phyloP scores from a whole-genome alignment of 1,140 invertebrate genomes.

The Tachypleus tridentatus region DNA sequence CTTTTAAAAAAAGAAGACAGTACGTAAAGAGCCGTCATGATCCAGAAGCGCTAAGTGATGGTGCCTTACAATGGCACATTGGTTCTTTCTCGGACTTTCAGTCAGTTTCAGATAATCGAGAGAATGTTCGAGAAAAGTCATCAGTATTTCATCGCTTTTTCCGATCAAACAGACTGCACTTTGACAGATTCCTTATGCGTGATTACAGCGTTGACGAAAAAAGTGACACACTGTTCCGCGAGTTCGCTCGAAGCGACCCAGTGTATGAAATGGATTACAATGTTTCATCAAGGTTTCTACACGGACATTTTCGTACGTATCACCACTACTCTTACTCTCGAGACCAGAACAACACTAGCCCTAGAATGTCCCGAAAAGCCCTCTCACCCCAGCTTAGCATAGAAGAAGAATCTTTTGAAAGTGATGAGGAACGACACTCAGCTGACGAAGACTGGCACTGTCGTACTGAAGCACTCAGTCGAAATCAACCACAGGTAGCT shows the following conservation, averaged over 20 bases:
- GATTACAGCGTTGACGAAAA: constrained; percentile 46
- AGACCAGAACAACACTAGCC: constrained; percentile 12
- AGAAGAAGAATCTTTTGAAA: constrained; percentile 19
- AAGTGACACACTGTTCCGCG: constrained; percentile 42
- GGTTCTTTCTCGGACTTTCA: constrained; percentile 3
- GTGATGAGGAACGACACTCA: constrained; percentile 7
- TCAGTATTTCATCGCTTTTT: constrained; percentile 30
- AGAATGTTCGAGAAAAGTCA: constrained; percentile 30
- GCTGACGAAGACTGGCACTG: no score
- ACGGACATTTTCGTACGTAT: constrained; percentile 15
- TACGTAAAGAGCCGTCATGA: no score
- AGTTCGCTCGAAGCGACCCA: constrained; percentile 41
- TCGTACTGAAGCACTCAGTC: no score
- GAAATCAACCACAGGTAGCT: no score
- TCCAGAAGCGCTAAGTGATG: constrained; percentile 3
- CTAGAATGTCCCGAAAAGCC: constrained; percentile 12
- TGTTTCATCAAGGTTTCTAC: background rate
- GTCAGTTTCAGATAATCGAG: constrained; percentile 6
- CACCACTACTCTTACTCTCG: constrained; percentile 12
- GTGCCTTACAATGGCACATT: constrained; percentile 14
- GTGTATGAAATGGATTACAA: constrained; percentile 25
- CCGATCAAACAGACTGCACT: constrained; percentile 18
- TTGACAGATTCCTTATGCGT: constrained; percentile 26
- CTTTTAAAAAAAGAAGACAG: constrained; percentile 16
- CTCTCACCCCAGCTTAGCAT: constrained; percentile 20